Evolutionary conservation across 1,140 invertebrate genomes (phyloP), one percentile per base, ranked within the genome.

Genomic region (Campodea augens): DNA sequence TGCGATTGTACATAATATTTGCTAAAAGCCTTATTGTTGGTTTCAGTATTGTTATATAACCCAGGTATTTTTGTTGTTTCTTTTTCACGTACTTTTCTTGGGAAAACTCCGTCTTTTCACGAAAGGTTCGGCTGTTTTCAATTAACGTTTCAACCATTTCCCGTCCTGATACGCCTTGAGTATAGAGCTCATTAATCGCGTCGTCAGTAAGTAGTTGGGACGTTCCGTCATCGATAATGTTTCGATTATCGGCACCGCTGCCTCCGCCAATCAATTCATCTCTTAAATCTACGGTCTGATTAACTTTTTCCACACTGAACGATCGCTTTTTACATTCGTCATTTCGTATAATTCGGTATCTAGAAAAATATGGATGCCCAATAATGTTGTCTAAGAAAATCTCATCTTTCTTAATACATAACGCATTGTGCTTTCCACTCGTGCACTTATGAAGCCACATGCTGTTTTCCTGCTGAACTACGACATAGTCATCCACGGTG

Each of bases 21-120:
- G 76, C 65, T 22, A 95, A 61, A 1, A 80, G 58, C 39, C 78
- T 63, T 44, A 90, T 70, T 23, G 70, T 82, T 0, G 89, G 84
- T 55, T 71, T 75, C 13, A 75, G 62, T 25, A 90, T 70, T 46
- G 77, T 75, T 18, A 89, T 61, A 55, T 74, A 81, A 53, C 82
- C 77, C 57, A 74, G 81, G 61, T 91, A 92, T 59, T 92, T 92
- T 50, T 79, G 81, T 52, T 87, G 81, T 60, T 96, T 96, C 58
- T 95, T 95, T 40, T 78, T 81, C 5, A 96, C 70, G 60, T 95
- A 96, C 60, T 96, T 96, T 52, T 88, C 81, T 61, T 95, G 87
- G 0, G 88, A 84, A 60, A 79, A 95, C 55, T 83, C 83, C 1
- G 89, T 95, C 69, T 92, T 93, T 24, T 71, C 68, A 22, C 72